A percentile compares a stretch with the other conserved stretches of the same genome.
phyloP scores from a whole-genome alignment of 2,888 invertebrate genomes.

The Phengaris alcon region DNA sequence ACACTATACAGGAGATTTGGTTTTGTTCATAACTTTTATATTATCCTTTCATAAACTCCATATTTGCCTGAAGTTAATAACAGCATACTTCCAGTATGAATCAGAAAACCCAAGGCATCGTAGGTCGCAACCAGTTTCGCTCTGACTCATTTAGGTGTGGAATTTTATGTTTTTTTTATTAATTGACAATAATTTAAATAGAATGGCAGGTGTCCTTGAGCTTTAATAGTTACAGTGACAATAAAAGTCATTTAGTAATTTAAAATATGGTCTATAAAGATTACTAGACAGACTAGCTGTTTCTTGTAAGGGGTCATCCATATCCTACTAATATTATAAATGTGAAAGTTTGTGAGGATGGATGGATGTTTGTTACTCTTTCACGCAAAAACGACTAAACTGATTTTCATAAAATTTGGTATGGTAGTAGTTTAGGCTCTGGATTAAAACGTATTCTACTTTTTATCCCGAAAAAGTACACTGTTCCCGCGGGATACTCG shows the following conservation, averaged over 20 bases:
- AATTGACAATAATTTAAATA: conserved; percentile 15
- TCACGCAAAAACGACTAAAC: too few relatives aligned
- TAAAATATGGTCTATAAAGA: background rate
- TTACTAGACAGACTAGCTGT: too few relatives aligned
- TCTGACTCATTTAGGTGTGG: conserved; percentile 15
- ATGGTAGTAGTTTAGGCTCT: too few relatives aligned
- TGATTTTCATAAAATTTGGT: too few relatives aligned
- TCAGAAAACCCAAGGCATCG: background rate
- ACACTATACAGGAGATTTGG: background rate
- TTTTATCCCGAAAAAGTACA: too few relatives aligned
- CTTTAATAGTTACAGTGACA: background rate
- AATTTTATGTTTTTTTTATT: conserved; percentile 10
- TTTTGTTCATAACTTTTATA: background rate
- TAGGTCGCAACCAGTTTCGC: background rate
- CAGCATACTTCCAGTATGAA: background rate
- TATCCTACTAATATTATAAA: too few relatives aligned
- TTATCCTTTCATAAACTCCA: background rate
- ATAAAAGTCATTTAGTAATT: conserved; percentile 16
- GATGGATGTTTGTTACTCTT: too few relatives aligned
- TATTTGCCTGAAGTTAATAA: conserved; percentile 5
- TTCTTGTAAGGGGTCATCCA: too few relatives aligned
- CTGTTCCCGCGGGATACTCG: too few relatives aligned
- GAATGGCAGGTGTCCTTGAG: conserved; percentile 17
- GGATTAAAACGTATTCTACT: too few relatives aligned
- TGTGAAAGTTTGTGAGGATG: too few relatives aligned